Evolutionary conservation across 2,113 vertebrate genomes (phyloP), one percentile per base, ranked within the genome.

Genomic region (Neofelis nebulosa): DNA sequence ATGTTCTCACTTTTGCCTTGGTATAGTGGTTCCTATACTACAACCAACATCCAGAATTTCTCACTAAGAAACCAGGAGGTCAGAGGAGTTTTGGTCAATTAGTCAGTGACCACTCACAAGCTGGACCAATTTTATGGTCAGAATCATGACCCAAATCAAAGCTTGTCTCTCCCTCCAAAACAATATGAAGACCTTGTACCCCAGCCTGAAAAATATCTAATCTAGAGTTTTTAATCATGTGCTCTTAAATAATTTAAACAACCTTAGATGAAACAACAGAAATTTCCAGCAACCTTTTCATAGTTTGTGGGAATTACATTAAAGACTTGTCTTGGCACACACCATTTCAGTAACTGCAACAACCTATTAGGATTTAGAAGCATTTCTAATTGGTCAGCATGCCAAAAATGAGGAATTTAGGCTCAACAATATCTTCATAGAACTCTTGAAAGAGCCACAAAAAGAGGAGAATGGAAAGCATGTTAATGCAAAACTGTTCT

Each of bases 171-270:
- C n/a, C 27, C 19, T 11, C 45, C n/a, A 96, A n/a, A 52, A 82
- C 15, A 69, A 33, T 79, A 50, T 63, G 13, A 91, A 83, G 74
- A 68, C 11, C 50, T 94, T 16, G 5, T 10, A 33, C 8, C 3
- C 2, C 19, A 79, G 29, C 10, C 33, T 74, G 2, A 94, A 23
- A 68, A 91, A 78, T 74, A 57, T 82, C 48, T 83, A 27, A 13
- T 19, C 19, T 83, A 45, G 29, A 76, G 4, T 16, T 94, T 90
- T 45, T 66, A 41, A 73, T 14, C 15, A 31, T 16, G 4, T 7
- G 13, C 38, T 93, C 80, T 94, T 55, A 63, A 95, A 36, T 88
- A 38, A 85, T 61, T 92, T 87, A 57, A 95, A 69, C 55, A 57
- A 76, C 18, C 4, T 2, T 27, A 36, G 14, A 18, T 89, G 36